Evolutionary conservation across 2,113 vertebrate species (phyloP).

Genomic region (Pycnonotus jocosus): DNA sequence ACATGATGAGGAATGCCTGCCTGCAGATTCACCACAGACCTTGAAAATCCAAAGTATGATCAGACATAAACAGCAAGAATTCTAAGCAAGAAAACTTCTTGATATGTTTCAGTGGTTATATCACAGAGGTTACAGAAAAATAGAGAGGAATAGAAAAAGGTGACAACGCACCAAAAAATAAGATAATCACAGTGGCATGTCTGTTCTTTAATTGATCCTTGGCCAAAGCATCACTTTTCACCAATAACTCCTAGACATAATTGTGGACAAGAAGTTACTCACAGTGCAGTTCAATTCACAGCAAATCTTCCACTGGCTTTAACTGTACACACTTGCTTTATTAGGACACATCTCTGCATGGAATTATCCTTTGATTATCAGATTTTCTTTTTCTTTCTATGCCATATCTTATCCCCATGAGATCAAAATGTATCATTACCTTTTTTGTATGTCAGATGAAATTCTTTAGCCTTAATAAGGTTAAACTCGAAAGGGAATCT

Average conservation of each 20-base stretch:
- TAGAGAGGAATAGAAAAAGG: neutral
- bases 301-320: conserved; percentile 4
- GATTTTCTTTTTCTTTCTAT: neutral
- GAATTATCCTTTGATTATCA: neutral
- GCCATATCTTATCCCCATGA: neutral
- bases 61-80: neutral
- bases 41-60: neutral
- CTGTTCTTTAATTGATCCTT: neutral
- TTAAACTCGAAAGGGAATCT: neutral
- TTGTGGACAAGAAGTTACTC: neutral
- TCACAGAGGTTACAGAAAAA: neutral
- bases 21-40: neutral
- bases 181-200: neutral
- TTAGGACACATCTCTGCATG: neutral
- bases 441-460: neutral
- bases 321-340: neutral
- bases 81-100: neutral
- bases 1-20: neutral
- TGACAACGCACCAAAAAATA: neutral
- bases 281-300: neutral
- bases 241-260: neutral
- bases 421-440: neutral
- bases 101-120: neutral
- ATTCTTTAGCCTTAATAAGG: neutral
- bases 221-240: neutral